Percentiles rank a stretch among this genome's conserved stretches.
phyloP scores from a whole-genome alignment of 1,140 invertebrate species.

The Drosophila saltans region DNA sequence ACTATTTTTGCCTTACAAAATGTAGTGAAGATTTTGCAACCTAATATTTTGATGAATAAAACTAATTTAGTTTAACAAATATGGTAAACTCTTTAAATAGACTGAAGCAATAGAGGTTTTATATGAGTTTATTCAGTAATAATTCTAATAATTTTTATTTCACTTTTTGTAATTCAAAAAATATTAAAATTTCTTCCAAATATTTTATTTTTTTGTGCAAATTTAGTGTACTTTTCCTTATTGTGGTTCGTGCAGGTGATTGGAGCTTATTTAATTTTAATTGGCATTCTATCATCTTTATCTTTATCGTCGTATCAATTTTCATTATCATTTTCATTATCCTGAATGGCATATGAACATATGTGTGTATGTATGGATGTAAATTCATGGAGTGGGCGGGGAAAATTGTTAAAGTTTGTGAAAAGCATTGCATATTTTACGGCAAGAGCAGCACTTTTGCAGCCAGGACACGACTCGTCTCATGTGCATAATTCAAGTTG shows the following conservation, averaged over 20 bases:
- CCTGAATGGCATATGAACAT: conserved; percentile 6
- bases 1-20: no score
- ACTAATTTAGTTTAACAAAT: no score
- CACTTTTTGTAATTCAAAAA: no score
- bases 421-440: conserved; percentile 34
- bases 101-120: no score
- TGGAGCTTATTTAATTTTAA: conserved; percentile 21
- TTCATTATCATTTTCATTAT: conserved; percentile 50
- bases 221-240: neutral
- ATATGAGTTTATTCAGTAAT: no score
- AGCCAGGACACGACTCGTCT: conserved; percentile 31
- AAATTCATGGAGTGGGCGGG: conserved; percentile 12
- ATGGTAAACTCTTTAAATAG: no score
- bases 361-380: no score
- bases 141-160: no score
- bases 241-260: neutral
- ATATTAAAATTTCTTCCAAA: no score
- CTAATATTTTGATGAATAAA: no score
- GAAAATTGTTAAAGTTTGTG: conserved; percentile 60
- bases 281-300: conserved; percentile 57
- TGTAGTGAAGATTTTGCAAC: no score
- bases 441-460: conserved; percentile 22
- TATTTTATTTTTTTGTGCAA: neutral
- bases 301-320: conserved; percentile 23
- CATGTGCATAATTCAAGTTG: conserved; percentile 80